Base-by-base conservation (phyloP, 2,797 vertebrate genomes). In the Enteromius trimaculatus region DNA sequence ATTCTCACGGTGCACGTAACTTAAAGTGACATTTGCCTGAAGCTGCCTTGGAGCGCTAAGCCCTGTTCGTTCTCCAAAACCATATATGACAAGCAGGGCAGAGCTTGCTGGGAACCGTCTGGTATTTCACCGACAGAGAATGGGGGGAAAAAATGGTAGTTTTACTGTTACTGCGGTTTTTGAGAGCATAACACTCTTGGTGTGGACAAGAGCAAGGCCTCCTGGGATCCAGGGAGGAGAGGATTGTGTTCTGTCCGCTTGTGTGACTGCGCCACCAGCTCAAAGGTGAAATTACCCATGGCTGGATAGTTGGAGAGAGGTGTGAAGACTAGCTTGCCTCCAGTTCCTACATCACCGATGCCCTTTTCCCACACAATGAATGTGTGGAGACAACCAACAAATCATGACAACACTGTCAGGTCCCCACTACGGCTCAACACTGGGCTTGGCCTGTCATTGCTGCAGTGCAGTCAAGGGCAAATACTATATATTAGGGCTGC, bases 11-110 rank as follows among this genome's bases (percentile, higher is more conserved):
- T 91, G 89, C 90, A 91, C 95, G 95, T 97, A 97, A 98, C 95
- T 96, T 96, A 96, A 96, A 97, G 95, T 97, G 97, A 97, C 97
- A 98, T 93, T 96, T 95, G 95, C 97, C 97, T 93, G 93, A 93
- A 97, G 96, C 96, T 95, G 93, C 95, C 96, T 97, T 91, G 89
- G 92, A 97, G 96, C 94, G 26, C 88, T 86, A 88, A 88, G 93
- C 92, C 90, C 88, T 88, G 89, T 91, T 91, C 90, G 89, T 88
- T 87, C 92, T 91, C 90, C 90, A 89, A 92, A 94, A 95, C 90
- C 85, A 86, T 88, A 92, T 90, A 93, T 94, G 94, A 95, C 94
- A 94, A 92, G 92, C 84, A 82, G 87, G 83, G 89, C 84, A 87
- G 79, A 83, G 85, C 85, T 88, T 88, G 82, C 76, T 88, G 87